These are phyloP conservation scores for Pseudococcus viburni DNA, from an alignment of 2,888 invertebrate genomes.

Conservation along the genomic window DNA sequence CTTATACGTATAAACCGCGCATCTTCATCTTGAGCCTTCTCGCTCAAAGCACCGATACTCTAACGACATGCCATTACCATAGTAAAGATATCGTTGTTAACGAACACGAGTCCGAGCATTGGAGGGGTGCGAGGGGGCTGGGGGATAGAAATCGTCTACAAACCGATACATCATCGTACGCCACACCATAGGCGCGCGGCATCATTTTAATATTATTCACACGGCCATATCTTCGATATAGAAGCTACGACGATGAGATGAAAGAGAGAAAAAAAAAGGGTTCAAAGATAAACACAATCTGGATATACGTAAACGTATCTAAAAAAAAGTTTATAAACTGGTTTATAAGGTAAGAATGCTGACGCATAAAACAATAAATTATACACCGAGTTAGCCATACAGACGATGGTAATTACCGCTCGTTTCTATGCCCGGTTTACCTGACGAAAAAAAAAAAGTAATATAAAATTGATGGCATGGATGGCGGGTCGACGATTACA, in stretches of 20 bases:
- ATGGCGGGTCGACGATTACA: too few species aligned
- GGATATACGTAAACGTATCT: neutral
- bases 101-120: neutral
- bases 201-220: conserved; percentile 44
- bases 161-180: conserved; percentile 23
- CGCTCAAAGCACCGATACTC: conserved; percentile 3
- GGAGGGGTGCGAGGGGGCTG: too few species aligned
- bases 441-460: neutral
- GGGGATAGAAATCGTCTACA: conserved; percentile 22
- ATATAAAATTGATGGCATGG: too few species aligned
- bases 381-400: conserved; percentile 23
- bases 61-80: conserved; percentile 33
- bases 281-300: neutral
- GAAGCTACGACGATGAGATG: neutral
- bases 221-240: conserved; percentile 16
- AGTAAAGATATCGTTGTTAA: conserved; percentile 31
- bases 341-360: conserved; percentile 21
- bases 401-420: neutral
- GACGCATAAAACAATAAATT: conserved; percentile 45
- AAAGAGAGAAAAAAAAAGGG: neutral
- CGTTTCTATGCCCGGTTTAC: neutral
- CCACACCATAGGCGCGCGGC: conserved; percentile 38
- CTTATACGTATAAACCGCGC: neutral
- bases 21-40: neutral
- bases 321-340: neutral